Evolutionary conservation across 2,797 vertebrate genomes (phyloP), one percentile per base, ranked within the genome.

Genomic region (Pygocentrus nattereri): DNA sequence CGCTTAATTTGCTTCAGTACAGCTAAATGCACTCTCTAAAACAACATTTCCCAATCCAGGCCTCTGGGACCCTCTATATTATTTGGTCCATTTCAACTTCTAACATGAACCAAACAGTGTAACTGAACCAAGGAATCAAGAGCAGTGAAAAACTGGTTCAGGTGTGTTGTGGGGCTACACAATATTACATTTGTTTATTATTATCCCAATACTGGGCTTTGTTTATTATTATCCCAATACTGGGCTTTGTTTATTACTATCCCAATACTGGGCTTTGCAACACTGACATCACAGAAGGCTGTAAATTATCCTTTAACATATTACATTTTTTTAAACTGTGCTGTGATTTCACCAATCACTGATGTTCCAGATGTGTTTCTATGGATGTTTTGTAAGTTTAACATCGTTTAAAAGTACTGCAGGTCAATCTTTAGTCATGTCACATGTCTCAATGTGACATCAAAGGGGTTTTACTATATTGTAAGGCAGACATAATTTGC

Each of bases 1-100:
- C 88, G 88, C 89, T 87, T 93, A 87, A 94, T 93, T 92, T 88
- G 86, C 82, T 87, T 89, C 56, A 89, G 85, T 85, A 84, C 83
- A 85, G 91, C 88, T 86, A 89, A 90, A 90, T 84, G 88, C 89
- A 87, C 87, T 88, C 88, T 80, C 52, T 30, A 21, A 8, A 69
- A 69, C 41, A 16, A 58, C 10, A 10, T 27, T 61, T 30, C 25
- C 54, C 62, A 11, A n/a, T 38, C 7, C 18, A 65, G 62, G 38
- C 62, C 31, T 38, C 7, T 10, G 19, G 31, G 19, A n/a, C 19
- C 19, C 7, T 65, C 27, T 25, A 30, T 56, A 58, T 25, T 25
- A 41, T 25, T 31, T 62, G 16, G 59, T 31, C 30, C 5, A 27
- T 62, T 4, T 18, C 58, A 59, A 59, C 8, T 59, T 15, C 11